phyloP scores from a whole-genome alignment of 2,113 vertebrate species.

The Narcine bancroftii region DNA sequence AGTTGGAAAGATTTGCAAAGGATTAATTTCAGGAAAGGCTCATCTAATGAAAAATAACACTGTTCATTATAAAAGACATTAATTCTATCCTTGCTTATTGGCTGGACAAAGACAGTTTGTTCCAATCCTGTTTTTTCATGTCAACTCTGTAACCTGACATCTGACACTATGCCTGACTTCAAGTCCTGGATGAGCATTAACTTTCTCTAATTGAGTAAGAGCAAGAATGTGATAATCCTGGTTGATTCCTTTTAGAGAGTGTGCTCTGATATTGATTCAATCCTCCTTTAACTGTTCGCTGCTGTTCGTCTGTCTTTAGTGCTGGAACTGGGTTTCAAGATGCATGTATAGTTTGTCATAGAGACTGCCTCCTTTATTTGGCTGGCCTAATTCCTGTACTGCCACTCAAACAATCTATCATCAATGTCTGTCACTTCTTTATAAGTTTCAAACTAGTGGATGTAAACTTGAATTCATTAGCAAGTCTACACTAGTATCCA shows the following conservation, averaged over 20 bases:
- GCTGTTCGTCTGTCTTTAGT: neutral
- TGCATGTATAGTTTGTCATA: no score
- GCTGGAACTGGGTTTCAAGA: neutral
- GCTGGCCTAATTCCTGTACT: neutral
- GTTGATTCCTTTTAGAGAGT: neutral
- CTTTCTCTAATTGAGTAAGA: neutral
- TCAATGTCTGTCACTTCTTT: neutral
- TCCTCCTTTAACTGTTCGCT: neutral
- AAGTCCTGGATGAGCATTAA: neutral
- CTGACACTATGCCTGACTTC: neutral
- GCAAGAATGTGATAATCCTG: neutral
- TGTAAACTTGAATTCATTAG: neutral
- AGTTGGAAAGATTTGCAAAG: neutral
- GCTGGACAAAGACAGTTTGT: neutral
- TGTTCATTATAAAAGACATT: neutral
- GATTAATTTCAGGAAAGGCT: neutral
- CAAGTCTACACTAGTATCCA: neutral
- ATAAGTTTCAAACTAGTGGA: neutral
- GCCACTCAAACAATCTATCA: neutral
- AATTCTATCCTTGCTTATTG: neutral
- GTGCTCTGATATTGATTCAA: no score
- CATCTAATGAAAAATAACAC: no score
- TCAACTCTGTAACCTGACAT: neutral
- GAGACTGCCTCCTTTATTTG: neutral
- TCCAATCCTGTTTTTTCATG: neutral